phyloP scores from a whole-genome alignment of 2,113 vertebrate species.

The Microtus ochrogaster region DNA sequence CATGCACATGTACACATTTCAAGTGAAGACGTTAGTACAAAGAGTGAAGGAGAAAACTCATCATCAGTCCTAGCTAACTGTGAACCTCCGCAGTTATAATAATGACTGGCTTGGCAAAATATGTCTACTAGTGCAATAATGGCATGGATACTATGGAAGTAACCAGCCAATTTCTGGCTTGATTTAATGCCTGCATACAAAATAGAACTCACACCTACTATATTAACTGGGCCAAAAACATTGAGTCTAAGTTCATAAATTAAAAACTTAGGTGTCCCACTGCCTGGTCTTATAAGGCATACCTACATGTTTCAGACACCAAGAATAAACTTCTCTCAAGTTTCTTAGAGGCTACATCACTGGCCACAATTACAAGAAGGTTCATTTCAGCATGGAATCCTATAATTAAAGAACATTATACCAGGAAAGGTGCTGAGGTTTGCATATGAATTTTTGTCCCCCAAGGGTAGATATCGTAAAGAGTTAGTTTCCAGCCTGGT shows the following conservation, averaged over 20 bases:
- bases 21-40: neutral
- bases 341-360: neutral
- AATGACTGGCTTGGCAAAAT: neutral
- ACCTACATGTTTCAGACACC: neutral
- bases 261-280: neutral
- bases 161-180: neutral
- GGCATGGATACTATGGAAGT: neutral
- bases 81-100: neutral
- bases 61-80: neutral
- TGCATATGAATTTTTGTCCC: neutral
- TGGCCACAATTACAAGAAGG: neutral
- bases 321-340: neutral
- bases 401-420: neutral
- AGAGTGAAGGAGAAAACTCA: neutral
- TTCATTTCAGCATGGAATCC: neutral
- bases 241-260: neutral
- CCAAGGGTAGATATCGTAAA: neutral
- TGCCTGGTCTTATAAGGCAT: neutral
- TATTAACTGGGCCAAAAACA: neutral
- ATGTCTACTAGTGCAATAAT: neutral
- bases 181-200: neutral
- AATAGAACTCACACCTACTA: neutral
- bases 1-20: neutral
- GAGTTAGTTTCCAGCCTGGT: neutral
- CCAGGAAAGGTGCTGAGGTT: neutral